Base-by-base conservation (phyloP, 2,888 invertebrate genomes). In the Campoplex capitator region DNA sequence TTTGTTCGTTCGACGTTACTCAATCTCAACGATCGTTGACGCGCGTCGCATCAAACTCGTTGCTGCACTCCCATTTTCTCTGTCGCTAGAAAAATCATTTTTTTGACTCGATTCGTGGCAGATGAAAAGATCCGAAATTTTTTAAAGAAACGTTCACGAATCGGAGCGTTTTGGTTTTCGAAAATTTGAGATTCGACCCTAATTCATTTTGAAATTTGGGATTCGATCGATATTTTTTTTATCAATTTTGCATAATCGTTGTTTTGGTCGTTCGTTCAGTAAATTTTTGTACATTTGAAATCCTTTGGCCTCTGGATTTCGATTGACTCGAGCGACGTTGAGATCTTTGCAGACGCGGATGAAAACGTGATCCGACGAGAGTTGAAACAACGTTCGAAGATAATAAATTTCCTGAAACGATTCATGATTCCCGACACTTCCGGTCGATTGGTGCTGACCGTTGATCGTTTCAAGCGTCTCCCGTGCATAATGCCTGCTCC, bases 1-100 rank as follows among this genome's bases (percentile, higher is more conserved):
- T 70, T 83, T 75, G 88, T 88, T 88, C 88, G 88, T 86, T 23
- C 23, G 87, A 87, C 89, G 68, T 65, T 54, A 48, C 35, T 35
- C 68, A 75, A 38, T 74, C 45, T 68, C 68, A 65, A 62, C 35
- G 23, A 23, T 56, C 42, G 45, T 67, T 45, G 38, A 38, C 32
- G 51, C 56, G 38, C 48, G 23, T 23, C 23, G 23, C 35, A 75
- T 18, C 42, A 51, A 51, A 51, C 62, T 51, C 62, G 62, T 28
- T 70, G 38, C 35, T 38, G 38, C 42, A 51, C 32, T 76, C 71
- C 32, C 51, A 23, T 11, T 54, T 54, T 16, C 7, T n/a, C 11
- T 23, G 54, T 23, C 23, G 23, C 56, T 18, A 9, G 23, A 56
- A 54, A 54, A n/a, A 54, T 18, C 1, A 23, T 56, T 3, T 3